A percentile compares a stretch with the other conserved stretches of the same genome.
Evolutionary conservation across 2,113 vertebrate genomes (phyloP).

Genomic region (Lamprologus callipterus): DNA sequence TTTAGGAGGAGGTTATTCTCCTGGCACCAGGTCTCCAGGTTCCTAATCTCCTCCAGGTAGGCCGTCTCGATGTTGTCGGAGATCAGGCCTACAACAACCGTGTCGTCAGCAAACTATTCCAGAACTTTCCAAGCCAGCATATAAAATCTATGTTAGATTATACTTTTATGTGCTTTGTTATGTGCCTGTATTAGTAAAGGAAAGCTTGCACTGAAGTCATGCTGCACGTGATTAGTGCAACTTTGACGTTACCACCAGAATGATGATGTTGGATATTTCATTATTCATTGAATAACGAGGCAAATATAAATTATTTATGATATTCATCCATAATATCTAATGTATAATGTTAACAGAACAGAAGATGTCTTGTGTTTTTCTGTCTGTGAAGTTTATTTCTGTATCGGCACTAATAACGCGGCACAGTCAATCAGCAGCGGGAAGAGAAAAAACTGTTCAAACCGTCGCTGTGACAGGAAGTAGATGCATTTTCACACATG

Average conservation of each 20-base stretch:
- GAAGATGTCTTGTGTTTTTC: not conserved
- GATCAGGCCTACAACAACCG: too few species aligned
- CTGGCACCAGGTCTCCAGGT: too few species aligned
- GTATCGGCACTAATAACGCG: rapidly evolving
- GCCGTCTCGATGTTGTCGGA: too few species aligned
- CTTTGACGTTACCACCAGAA: not conserved
- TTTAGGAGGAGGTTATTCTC: too few species aligned
- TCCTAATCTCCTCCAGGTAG: too few species aligned
- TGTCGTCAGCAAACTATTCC: not conserved
- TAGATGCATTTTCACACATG: not conserved
- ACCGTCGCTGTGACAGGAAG: not conserved
- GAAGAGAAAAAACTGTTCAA: not conserved
- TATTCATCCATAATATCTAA: not conserved
- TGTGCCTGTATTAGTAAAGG: not conserved
- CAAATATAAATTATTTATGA: not conserved
- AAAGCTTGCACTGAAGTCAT: not conserved
- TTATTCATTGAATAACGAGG: rapidly evolving
- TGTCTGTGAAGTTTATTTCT: not conserved
- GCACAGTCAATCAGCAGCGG: not conserved
- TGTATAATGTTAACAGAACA: not conserved
- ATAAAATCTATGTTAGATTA: not conserved
- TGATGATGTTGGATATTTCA: not conserved
- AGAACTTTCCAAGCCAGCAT: not conserved
- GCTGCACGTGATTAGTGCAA: not conserved
- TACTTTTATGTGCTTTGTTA: not conserved